phyloP scores from a whole-genome alignment of 2,113 vertebrate genomes.

The Falcunculus frontatus region DNA sequence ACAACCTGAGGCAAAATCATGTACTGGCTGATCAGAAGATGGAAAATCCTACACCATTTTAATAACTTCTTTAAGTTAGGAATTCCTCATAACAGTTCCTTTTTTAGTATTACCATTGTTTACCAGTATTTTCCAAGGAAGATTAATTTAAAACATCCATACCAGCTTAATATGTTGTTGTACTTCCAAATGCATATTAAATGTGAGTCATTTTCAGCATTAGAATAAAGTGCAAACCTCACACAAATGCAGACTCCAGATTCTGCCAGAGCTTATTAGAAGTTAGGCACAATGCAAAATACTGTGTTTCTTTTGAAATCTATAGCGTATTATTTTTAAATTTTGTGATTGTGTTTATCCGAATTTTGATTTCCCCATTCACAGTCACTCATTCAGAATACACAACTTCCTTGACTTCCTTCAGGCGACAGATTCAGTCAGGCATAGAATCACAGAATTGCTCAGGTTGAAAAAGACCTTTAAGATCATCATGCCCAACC shows the following conservation, averaged over 20 bases:
- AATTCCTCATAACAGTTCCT: background rate
- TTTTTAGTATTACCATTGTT: slow-evolving; percentile 2
- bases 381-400: background rate
- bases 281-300: background rate
- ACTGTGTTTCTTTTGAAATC: background rate
- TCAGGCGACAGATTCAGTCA: background rate
- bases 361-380: background rate
- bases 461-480: background rate
- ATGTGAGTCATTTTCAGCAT: background rate
- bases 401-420: background rate
- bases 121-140: slow-evolving; percentile 11
- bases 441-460: background rate
- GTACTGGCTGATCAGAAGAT: background rate
- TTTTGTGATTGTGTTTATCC: background rate
- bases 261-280: background rate
- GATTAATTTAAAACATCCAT: slow-evolving; percentile 21
- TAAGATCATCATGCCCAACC: background rate
- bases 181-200: background rate
- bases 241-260: background rate
- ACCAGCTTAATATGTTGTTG: background rate
- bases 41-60: slow-evolving; percentile 24
- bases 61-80: background rate
- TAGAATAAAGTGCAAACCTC: background rate
- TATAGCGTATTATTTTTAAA: background rate
- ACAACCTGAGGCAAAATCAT: background rate